A percentile compares a stretch with the other conserved stretches of the same genome.
Conservation (phyloP, 2,888 invertebrate species). For the Thecocarcelia acutangulata region DNA sequence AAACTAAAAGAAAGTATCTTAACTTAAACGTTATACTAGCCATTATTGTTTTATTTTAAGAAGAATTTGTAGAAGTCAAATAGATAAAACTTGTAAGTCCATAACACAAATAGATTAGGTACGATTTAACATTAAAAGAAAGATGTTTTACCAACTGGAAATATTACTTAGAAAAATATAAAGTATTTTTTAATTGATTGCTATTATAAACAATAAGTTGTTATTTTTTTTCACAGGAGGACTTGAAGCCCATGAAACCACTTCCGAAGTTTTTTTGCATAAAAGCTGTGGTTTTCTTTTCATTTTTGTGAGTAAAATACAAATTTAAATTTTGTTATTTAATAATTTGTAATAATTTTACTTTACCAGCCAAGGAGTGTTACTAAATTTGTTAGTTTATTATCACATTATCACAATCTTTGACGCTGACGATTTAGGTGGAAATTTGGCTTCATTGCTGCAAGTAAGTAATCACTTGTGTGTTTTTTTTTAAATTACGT, state of each 20-base stretch:
- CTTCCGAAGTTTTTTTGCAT: constrained; percentile 97
- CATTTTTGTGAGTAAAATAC: constrained; percentile 91
- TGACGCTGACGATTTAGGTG: constrained; percentile 85
- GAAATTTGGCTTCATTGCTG: constrained; percentile 90
- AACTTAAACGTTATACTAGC: too few species aligned
- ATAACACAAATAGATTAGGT: too few species aligned
- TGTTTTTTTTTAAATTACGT: neutral
- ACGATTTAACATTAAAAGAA: too few species aligned
- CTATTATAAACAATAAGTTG: neutral
- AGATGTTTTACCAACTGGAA: too few species aligned
- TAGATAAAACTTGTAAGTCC: too few species aligned
- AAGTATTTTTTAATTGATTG: too few species aligned
- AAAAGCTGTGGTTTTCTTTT: constrained; percentile 98
- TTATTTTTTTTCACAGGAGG: constrained; percentile 78
- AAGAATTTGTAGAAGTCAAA: too few species aligned
- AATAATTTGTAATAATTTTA: neutral
- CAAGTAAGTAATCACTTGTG: constrained; percentile 84
- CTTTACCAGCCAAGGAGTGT: constrained; percentile 91
- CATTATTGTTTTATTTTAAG: too few species aligned
- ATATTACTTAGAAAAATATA: too few species aligned
- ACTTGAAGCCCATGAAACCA: constrained; percentile 95
- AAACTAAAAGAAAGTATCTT: too few species aligned
- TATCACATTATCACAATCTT: constrained; percentile 90
- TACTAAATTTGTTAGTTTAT: constrained; percentile 93
- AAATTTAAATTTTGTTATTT: neutral